These are phyloP conservation scores for Acronicta leporina DNA, from an alignment of 2,888 invertebrate genomes.

Conservation along the genomic window DNA sequence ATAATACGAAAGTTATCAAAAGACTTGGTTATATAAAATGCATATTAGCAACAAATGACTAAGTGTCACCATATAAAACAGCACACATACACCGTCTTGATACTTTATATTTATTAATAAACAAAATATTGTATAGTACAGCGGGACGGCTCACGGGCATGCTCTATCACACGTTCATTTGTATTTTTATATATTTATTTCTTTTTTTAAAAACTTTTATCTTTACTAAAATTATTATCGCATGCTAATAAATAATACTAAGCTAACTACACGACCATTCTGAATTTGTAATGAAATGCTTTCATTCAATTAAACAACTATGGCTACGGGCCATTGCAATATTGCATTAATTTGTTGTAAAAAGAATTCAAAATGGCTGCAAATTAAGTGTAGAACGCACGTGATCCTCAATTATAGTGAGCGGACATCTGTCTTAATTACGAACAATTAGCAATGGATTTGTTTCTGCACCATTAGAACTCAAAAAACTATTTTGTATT, in stretches of 20 bases:
- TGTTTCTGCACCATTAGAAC: conserved; percentile 10
- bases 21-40: conserved; percentile 52
- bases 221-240: conserved; percentile 71
- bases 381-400: conserved; percentile 72
- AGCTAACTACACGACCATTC: conserved; percentile 70
- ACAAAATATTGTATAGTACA: conserved; percentile 60
- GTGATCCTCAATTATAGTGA: conserved; percentile 69
- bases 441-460: conserved; percentile 34
- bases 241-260: conserved; percentile 88
- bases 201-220: conserved; percentile 64
- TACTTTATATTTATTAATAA: conserved; percentile 50
- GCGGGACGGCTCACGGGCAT: conserved; percentile 77
- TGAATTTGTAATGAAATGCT: conserved; percentile 60
- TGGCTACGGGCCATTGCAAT: conserved; percentile 34
- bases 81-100: conserved; percentile 57
- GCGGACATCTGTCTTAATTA: conserved; percentile 50
- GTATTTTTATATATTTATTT: conserved; percentile 66
- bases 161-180: conserved; percentile 72
- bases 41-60: conserved; percentile 45
- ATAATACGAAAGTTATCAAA: conserved; percentile 5
- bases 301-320: conserved; percentile 31
- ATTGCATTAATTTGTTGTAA: conserved; percentile 36
- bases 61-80: conserved; percentile 52
- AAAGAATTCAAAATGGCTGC: conserved; percentile 73
- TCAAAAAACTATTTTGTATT: no score